Evolutionary conservation across 1,140 invertebrate species (phyloP), one percentile per base, ranked within the genome.

Genomic region (Zophobas atratus): DNA sequence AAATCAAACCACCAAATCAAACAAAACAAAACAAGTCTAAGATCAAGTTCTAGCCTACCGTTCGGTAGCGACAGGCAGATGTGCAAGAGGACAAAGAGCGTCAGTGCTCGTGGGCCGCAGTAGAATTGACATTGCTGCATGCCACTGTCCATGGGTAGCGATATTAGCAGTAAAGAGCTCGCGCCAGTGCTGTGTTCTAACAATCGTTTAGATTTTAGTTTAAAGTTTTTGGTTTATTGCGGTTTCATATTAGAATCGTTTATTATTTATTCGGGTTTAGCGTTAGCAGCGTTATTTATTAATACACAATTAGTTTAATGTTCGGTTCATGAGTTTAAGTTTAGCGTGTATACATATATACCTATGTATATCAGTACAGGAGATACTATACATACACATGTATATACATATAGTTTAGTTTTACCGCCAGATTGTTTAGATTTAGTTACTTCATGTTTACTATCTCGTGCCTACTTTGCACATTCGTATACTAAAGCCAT

Each of bases 61-160:
- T 85, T 82, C 81, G 85, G 85, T 81, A 86, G 84, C 81, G 82
- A 84, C 77, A 85, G 81, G 80, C 83, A 85, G 84, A 85, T 84
- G 82, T 84, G 81, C 78, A 85, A 84, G 80, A 85, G 82, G 77
- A 86, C 79, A 83, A 85, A 77, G 79, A 85, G 78, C 78, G 84
- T 82, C 80, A 85, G 79, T 72, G 83, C 83, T 82, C 85, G 79
- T 71, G 83, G 81, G 76, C 84, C 81, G 75, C 81, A 81, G 80
- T 84, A 80, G 80, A 82, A 83, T 79, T 81, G 83, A 82, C 81
- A 85, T 84, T 84, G 81, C 81, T 83, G 83, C 84, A 84, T 84
- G 80, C 77, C 79, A 79, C 81, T 81, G 79, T 83, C 83, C 83
- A 84, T 85, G 79, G 81, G 81, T 79, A 78, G 71, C 70, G 76